Conservation (phyloP, 2,797 vertebrate genomes). For the Eulemur mongoz region DNA sequence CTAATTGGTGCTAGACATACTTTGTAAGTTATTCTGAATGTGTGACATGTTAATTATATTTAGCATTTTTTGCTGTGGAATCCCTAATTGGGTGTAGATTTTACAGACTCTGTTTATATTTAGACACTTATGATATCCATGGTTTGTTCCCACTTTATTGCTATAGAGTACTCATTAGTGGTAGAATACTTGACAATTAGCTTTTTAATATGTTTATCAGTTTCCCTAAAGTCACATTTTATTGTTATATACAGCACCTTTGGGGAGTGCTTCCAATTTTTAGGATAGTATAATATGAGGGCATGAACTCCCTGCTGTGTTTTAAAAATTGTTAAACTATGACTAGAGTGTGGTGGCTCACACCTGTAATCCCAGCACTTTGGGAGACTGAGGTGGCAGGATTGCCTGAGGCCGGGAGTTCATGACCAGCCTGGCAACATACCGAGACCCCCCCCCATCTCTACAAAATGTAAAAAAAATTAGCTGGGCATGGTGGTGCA, state of each 20-base stretch:
- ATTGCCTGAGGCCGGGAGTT: neutral
- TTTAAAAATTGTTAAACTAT: neutral
- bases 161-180: neutral
- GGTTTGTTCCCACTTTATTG: neutral
- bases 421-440: neutral
- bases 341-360: neutral
- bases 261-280: neutral
- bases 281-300: neutral
- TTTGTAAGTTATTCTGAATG: neutral
- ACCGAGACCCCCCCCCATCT: neutral
- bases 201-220: conserved; percentile 3
- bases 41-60: neutral
- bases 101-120: neutral
- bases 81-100: neutral
- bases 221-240: neutral
- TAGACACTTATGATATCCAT: neutral
- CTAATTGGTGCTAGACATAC: neutral
- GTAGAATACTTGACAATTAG: neutral
- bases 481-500: neutral
- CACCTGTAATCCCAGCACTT: neutral
- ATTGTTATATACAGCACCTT: neutral
- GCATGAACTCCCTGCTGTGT: neutral
- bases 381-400: neutral
- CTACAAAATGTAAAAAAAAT: neutral
- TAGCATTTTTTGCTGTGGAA: neutral